phyloP scores from a whole-genome alignment of 2,797 vertebrate species.

The Smutsia temminckii region DNA sequence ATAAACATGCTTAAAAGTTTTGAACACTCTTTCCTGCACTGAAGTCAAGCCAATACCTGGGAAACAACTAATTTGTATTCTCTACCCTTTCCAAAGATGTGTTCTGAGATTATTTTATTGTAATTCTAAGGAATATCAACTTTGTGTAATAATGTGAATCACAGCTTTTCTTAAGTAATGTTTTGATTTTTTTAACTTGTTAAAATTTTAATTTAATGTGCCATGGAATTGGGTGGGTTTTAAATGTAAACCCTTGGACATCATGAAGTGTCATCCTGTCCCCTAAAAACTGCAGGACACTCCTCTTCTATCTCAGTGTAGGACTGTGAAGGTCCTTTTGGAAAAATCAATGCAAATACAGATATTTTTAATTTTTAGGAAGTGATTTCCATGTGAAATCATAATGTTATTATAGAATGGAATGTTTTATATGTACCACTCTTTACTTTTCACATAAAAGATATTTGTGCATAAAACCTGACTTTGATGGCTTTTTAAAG shows the following conservation, averaged over 20 bases:
- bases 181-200: not conserved
- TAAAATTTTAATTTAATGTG: constrained; percentile 25
- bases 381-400: not conserved
- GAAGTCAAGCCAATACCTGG: not conserved
- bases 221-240: not conserved
- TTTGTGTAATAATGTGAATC: not conserved
- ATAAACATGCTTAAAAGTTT: not conserved
- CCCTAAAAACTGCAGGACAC: rapidly evolving
- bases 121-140: not conserved
- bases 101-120: not conserved
- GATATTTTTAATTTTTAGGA: not conserved
- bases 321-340: not conserved
- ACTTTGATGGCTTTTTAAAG: not conserved
- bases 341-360: not conserved
- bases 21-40: not conserved
- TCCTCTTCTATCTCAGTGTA: not conserved
- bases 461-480: constrained; percentile 42
- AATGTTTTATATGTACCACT: not conserved
- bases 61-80: not conserved
- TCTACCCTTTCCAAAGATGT: not conserved
- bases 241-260: not conserved
- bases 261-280: not conserved
- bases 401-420: not conserved
- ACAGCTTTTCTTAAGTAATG: not conserved
- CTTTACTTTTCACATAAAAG: constrained; percentile 5